A percentile compares a stretch with the other conserved stretches of the same genome.
Evolutionary conservation across 2,797 vertebrate species (phyloP).

Genomic region (Pangasius larnaudii): DNA sequence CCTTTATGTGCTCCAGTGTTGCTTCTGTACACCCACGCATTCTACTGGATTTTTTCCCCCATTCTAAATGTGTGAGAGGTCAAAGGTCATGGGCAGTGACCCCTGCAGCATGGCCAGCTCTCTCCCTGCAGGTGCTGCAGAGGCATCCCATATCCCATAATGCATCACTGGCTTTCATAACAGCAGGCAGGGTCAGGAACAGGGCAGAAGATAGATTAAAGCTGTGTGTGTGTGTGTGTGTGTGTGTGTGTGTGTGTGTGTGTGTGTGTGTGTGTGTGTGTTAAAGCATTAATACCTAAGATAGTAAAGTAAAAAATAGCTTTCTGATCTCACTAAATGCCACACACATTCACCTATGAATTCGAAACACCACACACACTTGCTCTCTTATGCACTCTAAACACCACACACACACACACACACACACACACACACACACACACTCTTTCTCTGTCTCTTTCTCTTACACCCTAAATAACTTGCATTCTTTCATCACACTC

Average conservation of each 20-base stretch:
- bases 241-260: constrained; percentile 20
- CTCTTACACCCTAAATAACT: no score
- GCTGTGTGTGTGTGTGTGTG: constrained; percentile 15
- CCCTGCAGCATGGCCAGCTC: background rate
- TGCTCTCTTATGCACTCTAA: no score
- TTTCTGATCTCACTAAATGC: background rate
- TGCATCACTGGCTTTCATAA: constrained; percentile 23
- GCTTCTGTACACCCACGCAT: background rate
- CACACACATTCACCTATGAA: background rate
- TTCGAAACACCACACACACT: background rate
- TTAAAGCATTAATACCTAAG: background rate
- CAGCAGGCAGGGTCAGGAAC: constrained; percentile 22
- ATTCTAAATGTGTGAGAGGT: background rate
- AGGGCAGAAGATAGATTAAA: constrained; percentile 33
- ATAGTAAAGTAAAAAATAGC: background rate
- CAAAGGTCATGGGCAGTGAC: constrained; percentile 9
- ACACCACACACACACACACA: no score
- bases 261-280: constrained; percentile 28
- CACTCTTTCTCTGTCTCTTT: no score
- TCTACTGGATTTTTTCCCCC: background rate
- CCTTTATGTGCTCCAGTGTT: background rate
- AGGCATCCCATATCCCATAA: constrained; percentile 15
- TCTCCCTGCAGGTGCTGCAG: constrained; percentile 1
- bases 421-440: no score
- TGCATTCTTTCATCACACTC: no score